phyloP scores from a whole-genome alignment of 2,888 invertebrate genomes.

The Apodemia hepburni region DNA sequence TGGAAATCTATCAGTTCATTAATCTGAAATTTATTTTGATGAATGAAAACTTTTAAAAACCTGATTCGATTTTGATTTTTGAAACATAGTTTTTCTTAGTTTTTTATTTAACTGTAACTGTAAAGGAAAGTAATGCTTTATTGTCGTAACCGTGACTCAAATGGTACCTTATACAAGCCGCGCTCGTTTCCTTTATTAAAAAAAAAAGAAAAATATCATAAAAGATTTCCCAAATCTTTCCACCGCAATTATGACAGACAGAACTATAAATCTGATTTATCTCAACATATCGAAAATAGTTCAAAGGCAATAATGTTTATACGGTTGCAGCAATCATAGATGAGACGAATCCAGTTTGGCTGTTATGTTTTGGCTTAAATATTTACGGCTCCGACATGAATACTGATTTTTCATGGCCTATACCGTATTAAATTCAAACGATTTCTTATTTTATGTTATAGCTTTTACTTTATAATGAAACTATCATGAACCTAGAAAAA shows the following conservation, averaged over 20 bases:
- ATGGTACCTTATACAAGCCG: no score
- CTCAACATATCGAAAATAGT: conserved; percentile 4
- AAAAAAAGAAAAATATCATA: no score
- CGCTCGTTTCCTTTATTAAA: no score
- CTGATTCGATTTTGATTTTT: no score
- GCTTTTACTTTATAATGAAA: neutral
- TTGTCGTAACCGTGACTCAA: no score
- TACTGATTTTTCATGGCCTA: neutral
- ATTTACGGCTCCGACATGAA: conserved; percentile 4
- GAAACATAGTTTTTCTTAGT: no score
- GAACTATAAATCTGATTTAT: conserved; percentile 6
- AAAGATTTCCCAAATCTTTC: neutral
- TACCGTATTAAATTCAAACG: neutral
- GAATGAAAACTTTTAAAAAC: no score
- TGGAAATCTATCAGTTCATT: no score
- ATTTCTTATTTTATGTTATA: neutral
- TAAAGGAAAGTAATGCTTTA: no score
- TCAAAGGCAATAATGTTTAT: conserved; percentile 3
- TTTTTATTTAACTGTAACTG: no score
- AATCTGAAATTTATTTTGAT: no score
- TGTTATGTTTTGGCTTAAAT: neutral
- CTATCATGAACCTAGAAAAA: no score
- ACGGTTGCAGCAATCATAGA: conserved; percentile 7
- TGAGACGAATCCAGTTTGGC: conserved; percentile 6
- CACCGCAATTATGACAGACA: neutral